These are phyloP conservation scores for Yponomeuta cagnagella DNA, from an alignment of 2,888 invertebrate species.

Conservation along the genomic window DNA sequence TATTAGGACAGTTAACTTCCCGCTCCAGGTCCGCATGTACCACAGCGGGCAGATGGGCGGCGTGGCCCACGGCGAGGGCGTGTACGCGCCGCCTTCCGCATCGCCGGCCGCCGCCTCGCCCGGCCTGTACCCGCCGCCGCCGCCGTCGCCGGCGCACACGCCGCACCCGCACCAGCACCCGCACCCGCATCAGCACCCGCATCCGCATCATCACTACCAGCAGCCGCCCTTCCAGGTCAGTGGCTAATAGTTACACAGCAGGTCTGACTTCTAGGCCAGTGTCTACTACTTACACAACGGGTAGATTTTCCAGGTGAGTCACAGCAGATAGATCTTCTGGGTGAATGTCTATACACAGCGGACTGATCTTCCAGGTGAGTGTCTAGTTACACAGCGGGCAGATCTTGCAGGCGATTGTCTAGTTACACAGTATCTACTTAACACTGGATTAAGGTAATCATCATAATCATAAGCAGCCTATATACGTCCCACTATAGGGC, in stretches of 20 bases:
- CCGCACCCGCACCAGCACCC: conserved; percentile 50
- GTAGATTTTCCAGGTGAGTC: not conserved
- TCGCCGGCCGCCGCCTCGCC: conserved; percentile 65
- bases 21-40: conserved; percentile 80
- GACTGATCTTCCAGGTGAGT: not conserved
- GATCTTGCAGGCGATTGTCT: conserved; percentile 52
- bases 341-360: no score
- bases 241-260: no score
- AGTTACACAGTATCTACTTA: no score
- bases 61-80: conserved; percentile 29
- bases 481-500: no score
- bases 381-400: conserved; percentile 36
- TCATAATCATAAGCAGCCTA: no score
- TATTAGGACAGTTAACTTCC: no score
- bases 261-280: not conserved
- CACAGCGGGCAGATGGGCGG: conserved; percentile 53
- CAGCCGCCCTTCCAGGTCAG: conserved; percentile 65
- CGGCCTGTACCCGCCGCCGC: conserved; percentile 68
- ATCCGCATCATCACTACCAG: conserved; percentile 51
- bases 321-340: no score
- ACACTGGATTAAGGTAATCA: no score
- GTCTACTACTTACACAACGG: no score
- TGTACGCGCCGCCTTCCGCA: conserved; percentile 51
- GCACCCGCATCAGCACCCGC: conserved; percentile 26
- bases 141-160: conserved; percentile 67